Evolutionary conservation across 2,888 invertebrate species (phyloP).

Genomic region (Drosophila mimica): DNA sequence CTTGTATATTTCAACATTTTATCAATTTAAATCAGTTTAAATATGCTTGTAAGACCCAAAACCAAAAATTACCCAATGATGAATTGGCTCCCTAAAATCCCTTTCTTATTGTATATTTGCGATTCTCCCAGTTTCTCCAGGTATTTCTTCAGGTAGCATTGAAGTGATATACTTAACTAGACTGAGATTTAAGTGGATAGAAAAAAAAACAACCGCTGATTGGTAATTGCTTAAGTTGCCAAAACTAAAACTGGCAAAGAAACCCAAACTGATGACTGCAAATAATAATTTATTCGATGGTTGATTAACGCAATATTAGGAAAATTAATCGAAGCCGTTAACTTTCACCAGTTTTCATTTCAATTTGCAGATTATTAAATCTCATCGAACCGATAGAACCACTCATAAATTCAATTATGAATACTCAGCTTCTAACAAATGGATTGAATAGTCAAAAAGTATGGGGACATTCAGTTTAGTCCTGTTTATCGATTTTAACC

Average conservation of each 20-base stretch:
- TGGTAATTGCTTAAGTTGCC: background rate
- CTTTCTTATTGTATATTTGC: background rate
- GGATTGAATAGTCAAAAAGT: background rate
- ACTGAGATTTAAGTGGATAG: background rate
- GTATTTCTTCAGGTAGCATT: background rate
- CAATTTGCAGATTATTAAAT: background rate
- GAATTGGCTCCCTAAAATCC: background rate
- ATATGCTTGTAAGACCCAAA: background rate
- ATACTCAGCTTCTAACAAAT: background rate
- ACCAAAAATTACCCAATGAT: background rate
- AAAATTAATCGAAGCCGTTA: background rate
- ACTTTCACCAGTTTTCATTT: background rate
- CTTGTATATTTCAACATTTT: background rate
- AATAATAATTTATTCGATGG: background rate
- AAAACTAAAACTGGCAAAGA: background rate
- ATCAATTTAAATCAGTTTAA: background rate
- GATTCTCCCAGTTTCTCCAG: background rate
- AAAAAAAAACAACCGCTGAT: background rate
- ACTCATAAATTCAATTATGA: background rate
- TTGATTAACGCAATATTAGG: background rate
- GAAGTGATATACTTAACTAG: background rate
- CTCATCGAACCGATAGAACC: background rate
- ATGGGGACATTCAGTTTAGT: background rate
- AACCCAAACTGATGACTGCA: background rate
- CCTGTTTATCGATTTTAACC: background rate